phyloP scores from a whole-genome alignment of 2,888 invertebrate species.

The Ethmia dodecea region DNA sequence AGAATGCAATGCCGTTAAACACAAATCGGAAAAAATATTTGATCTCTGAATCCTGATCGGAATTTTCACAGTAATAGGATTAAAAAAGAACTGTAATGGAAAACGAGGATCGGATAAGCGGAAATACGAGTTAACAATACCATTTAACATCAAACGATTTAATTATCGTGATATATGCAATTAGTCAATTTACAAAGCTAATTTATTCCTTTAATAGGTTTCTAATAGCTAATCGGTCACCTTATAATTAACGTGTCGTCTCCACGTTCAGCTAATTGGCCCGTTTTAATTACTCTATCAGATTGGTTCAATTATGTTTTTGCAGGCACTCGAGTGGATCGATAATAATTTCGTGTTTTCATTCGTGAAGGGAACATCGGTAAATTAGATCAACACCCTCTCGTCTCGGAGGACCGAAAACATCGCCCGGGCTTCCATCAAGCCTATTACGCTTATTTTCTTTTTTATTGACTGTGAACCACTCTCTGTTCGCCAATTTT shows the following conservation, averaged over 20 bases:
- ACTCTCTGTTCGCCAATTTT: conserved; percentile 27
- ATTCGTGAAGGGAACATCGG: conserved; percentile 24
- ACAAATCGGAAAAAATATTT: no score
- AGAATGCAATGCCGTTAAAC: no score
- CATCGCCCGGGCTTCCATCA: conserved; percentile 37
- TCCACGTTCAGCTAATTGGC: conserved; percentile 27
- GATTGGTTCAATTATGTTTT: conserved; percentile 11
- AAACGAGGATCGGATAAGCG: no score
- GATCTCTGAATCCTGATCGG: no score
- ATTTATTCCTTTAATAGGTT: conserved; percentile 25
- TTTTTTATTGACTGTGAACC: conserved; percentile 40
- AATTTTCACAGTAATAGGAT: no score
- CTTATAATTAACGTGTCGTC: conserved; percentile 45
- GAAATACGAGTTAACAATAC: no score
- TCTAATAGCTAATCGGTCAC: conserved; percentile 36
- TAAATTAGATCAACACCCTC: conserved; percentile 46
- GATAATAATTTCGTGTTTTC: conserved; percentile 29
- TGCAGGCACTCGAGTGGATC: conserved; percentile 10
- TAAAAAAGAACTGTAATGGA: no score
- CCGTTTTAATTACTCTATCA: conserved; percentile 27
- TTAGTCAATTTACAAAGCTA: conserved; percentile 10
- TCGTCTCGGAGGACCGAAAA: conserved; percentile 33
- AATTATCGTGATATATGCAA: no score
- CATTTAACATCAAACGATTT: no score
- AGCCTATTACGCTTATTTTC: conserved; percentile 42